Percentiles rank a stretch among this genome's conserved stretches.
Conservation (phyloP, 2,888 invertebrate genomes). For the Poecilus cupreus region DNA sequence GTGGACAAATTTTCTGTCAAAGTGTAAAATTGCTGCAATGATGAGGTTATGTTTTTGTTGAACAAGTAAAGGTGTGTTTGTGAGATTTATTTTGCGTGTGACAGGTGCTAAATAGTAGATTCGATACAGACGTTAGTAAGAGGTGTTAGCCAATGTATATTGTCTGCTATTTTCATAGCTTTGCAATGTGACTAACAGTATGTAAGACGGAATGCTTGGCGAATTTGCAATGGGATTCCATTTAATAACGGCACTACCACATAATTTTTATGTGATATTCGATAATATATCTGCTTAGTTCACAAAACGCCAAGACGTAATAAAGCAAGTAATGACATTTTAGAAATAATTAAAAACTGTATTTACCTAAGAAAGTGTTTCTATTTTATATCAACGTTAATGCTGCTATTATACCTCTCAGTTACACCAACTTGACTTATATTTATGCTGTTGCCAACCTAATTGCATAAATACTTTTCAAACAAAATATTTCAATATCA, state of each 20-base stretch:
- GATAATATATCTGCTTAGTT: too few species aligned
- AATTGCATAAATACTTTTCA: too few species aligned
- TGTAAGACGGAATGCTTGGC: not conserved
- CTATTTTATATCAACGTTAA: too few species aligned
- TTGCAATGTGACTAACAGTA: not conserved
- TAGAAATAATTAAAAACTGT: too few species aligned
- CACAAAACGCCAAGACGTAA: too few species aligned
- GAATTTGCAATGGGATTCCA: not conserved
- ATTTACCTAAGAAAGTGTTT: too few species aligned
- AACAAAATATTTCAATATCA: too few species aligned
- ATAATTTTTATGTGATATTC: too few species aligned
- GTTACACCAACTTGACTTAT: too few species aligned
- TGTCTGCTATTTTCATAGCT: constrained; percentile 1
- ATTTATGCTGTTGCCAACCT: too few species aligned
- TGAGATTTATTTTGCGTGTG: not conserved
- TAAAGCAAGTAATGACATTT: too few species aligned
- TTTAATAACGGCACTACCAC: not conserved
- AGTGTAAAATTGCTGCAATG: constrained; percentile 24
- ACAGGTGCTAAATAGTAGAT: constrained; percentile 13
- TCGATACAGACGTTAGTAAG: not conserved
- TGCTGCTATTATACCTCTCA: too few species aligned
- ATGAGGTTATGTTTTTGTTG: constrained; percentile 1
- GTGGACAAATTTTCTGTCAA: constrained; percentile 39
- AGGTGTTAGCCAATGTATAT: not conserved
- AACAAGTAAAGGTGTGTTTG: not conserved